A percentile compares a stretch with the other conserved stretches of the same genome.
Conservation (phyloP, 2,113 vertebrate species). For the Mystacornis crossleyi region DNA sequence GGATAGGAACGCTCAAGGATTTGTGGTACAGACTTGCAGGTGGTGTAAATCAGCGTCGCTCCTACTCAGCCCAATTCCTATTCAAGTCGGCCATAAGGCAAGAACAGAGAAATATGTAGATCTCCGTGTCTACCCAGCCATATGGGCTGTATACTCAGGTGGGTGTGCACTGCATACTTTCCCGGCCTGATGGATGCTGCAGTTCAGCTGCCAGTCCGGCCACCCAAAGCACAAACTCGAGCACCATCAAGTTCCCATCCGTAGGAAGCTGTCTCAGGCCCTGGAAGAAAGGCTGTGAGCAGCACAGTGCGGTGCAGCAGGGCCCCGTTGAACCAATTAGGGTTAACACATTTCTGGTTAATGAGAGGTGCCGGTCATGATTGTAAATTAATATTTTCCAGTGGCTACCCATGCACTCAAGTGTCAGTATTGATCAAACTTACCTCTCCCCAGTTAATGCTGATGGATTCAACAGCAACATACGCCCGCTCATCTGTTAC, state of each 20-base stretch:
- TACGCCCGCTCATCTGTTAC: slow-evolving; percentile 77
- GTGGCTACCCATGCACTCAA: slow-evolving; percentile 70
- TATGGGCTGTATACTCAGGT: background rate
- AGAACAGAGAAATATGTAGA: background rate
- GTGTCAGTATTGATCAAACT: slow-evolving; percentile 80
- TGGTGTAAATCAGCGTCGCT: background rate
- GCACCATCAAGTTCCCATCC: background rate
- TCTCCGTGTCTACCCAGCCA: background rate
- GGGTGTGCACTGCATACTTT: background rate
- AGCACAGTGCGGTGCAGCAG: background rate
- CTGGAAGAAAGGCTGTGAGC: background rate
- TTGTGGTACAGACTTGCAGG: background rate
- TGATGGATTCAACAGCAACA: slow-evolving; percentile 76
- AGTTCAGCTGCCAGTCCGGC: background rate
- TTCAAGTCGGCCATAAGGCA: background rate
- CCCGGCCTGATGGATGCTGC: background rate
- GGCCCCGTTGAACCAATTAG: slow-evolving; percentile 67
- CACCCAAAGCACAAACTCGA: background rate
- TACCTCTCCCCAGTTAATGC: slow-evolving; percentile 75
- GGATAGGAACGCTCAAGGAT: background rate
- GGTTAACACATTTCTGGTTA: slow-evolving; percentile 65
- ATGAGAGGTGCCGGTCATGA: slow-evolving; percentile 61
- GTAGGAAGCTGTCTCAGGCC: background rate
- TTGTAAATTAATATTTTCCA: slow-evolving; percentile 77
- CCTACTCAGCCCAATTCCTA: background rate